Evolutionary conservation across 37 sponge, comb jelly and placozoan genomes (phyloP).

Genomic region (Aphrocallistes beatrix): DNA sequence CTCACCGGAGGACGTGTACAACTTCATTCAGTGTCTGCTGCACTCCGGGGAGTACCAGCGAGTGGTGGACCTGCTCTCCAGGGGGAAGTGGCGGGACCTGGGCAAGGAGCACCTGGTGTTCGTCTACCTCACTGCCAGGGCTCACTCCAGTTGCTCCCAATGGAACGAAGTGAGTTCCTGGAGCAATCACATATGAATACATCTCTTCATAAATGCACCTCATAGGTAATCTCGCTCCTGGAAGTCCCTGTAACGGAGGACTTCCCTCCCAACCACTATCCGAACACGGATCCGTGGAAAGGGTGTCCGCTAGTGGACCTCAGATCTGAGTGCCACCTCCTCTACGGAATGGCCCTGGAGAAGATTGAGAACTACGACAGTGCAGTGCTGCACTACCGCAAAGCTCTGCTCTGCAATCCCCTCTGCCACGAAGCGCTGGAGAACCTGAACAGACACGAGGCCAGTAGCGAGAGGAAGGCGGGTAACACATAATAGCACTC

Average conservation of each 20-base stretch:
- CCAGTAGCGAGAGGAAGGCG: not conserved
- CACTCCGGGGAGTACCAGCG: conserved; percentile 36
- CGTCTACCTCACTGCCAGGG: conserved; percentile 49
- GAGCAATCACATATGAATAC: too few relatives aligned
- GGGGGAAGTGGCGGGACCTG: not conserved
- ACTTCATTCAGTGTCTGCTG: conserved; percentile 28
- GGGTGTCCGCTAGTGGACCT: not conserved
- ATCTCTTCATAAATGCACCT: too few relatives aligned
- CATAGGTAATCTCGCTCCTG: not conserved
- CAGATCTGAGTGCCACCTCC: not conserved
- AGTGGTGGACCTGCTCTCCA: conserved; percentile 32
- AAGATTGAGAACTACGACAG: not conserved
- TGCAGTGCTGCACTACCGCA: not conserved
- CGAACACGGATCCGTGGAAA: not conserved
- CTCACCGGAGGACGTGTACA: conserved; percentile 35
- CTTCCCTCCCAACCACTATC: not conserved
- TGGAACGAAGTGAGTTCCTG: conserved; percentile 59
- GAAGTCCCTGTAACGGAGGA: not conserved
- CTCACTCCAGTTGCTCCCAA: conserved; percentile 43
- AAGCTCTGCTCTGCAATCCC: not conserved
- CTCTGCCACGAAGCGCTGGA: not conserved
- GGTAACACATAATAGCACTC: too few relatives aligned
- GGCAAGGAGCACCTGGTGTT: conserved; percentile 17
- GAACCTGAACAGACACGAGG: not conserved
- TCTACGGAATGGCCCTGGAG: not conserved